Percentiles rank a stretch among this genome's conserved stretches.
Conservation (phyloP, 2,797 vertebrate species). For the Leucoraja ocellata region DNA sequence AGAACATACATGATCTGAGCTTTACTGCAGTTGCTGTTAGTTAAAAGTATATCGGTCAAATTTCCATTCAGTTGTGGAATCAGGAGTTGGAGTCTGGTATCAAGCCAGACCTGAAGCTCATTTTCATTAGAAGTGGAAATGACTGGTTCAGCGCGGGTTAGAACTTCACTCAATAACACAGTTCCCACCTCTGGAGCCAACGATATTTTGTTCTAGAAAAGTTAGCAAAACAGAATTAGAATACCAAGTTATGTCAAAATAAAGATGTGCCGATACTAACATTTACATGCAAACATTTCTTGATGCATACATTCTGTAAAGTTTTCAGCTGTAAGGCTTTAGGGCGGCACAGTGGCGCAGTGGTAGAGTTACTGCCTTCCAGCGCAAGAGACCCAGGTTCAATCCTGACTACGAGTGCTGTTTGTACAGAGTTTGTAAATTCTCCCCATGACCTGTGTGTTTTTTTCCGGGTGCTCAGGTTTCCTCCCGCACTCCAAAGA, state of each 20-base stretch:
- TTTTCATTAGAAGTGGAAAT: slow-evolving; percentile 46
- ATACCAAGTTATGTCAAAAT: not conserved
- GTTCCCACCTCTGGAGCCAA: slow-evolving; percentile 46
- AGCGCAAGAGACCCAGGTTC: no score
- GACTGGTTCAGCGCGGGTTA: slow-evolving; percentile 55
- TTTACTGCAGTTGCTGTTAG: not conserved
- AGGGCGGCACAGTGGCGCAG: no score
- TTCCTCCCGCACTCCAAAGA: no score
- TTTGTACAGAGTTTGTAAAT: no score
- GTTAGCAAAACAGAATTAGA: not conserved
- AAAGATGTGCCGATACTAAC: not conserved
- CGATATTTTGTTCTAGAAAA: slow-evolving; percentile 6
- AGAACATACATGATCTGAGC: slow-evolving; percentile 21
- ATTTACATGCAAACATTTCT: not conserved
- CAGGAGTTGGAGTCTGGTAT: slow-evolving; percentile 50
- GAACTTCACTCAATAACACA: slow-evolving; percentile 56
- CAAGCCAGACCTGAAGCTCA: slow-evolving; percentile 51
- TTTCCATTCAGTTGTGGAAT: slow-evolving; percentile 45
- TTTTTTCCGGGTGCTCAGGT: no score
- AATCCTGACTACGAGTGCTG: no score
- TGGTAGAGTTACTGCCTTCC: no score
- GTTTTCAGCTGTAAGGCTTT: no score
- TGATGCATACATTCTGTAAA: no score
- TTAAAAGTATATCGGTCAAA: not conserved
- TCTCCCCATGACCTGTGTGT: no score